A percentile compares a stretch with the other conserved stretches of the same genome.
phyloP scores from a whole-genome alignment of 2,888 invertebrate species.

The Autographa pulchrina region DNA sequence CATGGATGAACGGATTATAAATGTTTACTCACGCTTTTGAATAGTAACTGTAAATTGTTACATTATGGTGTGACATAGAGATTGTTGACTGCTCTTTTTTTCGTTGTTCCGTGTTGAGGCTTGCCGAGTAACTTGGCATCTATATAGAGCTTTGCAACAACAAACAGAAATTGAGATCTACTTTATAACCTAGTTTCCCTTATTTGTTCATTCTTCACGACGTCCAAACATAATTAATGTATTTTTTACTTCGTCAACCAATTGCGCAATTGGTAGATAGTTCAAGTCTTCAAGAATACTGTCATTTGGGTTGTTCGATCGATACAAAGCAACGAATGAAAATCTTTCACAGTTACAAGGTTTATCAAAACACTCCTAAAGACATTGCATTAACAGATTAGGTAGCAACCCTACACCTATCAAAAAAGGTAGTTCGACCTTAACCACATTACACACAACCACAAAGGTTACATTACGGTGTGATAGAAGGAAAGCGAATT shows the following conservation, averaged over 20 bases:
- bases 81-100: not conserved
- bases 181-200: not conserved
- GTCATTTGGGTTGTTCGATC: no score
- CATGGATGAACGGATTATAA: slow-evolving; percentile 53
- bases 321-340: not conserved
- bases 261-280: not conserved
- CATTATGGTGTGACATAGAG: not conserved
- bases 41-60: slow-evolving; percentile 21
- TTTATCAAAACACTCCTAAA: not conserved
- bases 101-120: no score
- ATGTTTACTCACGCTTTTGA: slow-evolving; percentile 43
- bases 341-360: not conserved
- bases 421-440: no score
- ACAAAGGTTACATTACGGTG: not conserved
- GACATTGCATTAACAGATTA: no score
- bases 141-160: not conserved
- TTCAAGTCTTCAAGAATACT: no score
- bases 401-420: not conserved
- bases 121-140: not conserved
- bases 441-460: no score
- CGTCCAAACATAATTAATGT: not conserved
- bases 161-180: not conserved
- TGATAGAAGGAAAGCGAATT: not conserved
- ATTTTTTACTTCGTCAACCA: not conserved
- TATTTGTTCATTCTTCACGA: not conserved